Evolutionary conservation across 2,113 vertebrate genomes (phyloP), one percentile per base, ranked within the genome.

Genomic region (Syngnathus floridae): DNA sequence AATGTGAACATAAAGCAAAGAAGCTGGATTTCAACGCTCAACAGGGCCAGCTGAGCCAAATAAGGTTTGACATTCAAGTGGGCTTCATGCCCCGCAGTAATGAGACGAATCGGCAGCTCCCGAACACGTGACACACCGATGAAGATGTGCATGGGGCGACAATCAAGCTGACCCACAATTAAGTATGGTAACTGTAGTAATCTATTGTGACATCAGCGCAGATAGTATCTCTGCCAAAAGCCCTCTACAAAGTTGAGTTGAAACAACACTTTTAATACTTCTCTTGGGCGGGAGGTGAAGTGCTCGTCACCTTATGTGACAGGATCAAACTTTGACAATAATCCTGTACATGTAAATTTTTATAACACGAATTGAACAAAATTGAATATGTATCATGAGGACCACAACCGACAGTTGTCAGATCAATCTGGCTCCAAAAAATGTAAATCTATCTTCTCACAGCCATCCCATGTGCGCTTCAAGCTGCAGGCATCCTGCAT

Each of bases 51-150:
- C 8, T 61, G 38, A 43, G 13, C 6, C 38, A 61, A 45, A 61
- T 61, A 13, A 61, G 59, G 3, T 61, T 43, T 61, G 59, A 61
- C 59, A 61, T 43, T 14, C n/a, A 22, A 43, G 40, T 21, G 36
- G 58, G 58, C 59, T 43, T 21, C 38, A 22, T n/a, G 59, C 59
- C 11, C 21, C 1, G 59, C 38, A 41, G 38, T n/a, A 16, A 43
- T 35, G 38, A 41, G n/a, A 40, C 38, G 22, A 61, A 61, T 43
- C 40, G 40, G 21, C 59, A 43, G 38, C 59, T 45, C 40, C 38
- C 13, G 17, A 61, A 19, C 59, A 61, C 21, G 38, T 61, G 59
- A 61, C 38, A n/a, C 38, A 1, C 22, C 38, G 38, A 61, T 26
- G n/a, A 60, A 41, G 58, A 60, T 21, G 19, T 21, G 17, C 56